Evolutionary conservation across 2,797 vertebrate species (phyloP).

Genomic region (Microchirus variegatus): DNA sequence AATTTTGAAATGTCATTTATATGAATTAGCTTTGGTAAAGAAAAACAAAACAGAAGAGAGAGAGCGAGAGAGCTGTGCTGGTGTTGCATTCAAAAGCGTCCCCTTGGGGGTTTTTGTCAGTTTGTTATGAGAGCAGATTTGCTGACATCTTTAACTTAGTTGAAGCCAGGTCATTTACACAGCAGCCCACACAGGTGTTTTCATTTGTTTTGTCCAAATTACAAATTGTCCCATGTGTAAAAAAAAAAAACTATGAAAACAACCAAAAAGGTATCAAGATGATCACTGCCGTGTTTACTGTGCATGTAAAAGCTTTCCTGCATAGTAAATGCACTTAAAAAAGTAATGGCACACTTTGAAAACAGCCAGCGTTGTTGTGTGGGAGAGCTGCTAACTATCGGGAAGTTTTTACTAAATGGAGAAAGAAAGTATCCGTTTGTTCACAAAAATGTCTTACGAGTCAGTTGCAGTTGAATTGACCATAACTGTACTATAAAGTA

Average conservation of each 20-base stretch:
- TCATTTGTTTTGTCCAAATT: background rate
- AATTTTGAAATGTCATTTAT: conserved; percentile 14
- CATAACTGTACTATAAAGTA: background rate
- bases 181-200: background rate
- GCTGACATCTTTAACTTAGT: background rate
- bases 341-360: background rate
- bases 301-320: background rate
- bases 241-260: background rate
- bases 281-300: background rate
- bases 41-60: background rate
- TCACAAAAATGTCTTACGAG: background rate
- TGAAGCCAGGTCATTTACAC: background rate
- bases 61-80: background rate
- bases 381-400: background rate
- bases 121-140: background rate
- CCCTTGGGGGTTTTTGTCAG: background rate
- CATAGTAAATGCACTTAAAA: background rate
- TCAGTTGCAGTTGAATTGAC: background rate
- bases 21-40: conserved; percentile 12
- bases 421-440: background rate
- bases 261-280: background rate
- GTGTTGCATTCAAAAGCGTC: background rate
- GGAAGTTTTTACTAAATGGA: background rate
- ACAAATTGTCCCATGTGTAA: background rate
- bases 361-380: background rate